Conservation (phyloP, 1,140 invertebrate genomes). For the Amphibalanus amphitrite region DNA sequence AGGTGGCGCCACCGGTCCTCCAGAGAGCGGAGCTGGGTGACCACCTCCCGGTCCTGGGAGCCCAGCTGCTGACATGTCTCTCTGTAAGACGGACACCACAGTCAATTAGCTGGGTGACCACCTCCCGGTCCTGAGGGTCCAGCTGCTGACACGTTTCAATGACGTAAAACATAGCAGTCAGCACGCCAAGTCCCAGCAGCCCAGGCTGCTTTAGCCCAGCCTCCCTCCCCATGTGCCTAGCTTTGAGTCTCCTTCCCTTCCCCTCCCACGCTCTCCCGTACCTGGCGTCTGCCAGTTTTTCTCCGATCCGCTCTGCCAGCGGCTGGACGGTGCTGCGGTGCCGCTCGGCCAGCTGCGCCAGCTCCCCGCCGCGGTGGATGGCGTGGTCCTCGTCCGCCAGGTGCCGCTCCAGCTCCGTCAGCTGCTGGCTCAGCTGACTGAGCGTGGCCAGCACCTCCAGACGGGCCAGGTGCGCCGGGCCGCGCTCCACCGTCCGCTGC, state of each 20-base stretch:
- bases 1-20: conserved; percentile 52
- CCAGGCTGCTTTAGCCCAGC: no score
- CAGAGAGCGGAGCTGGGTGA: conserved; percentile 51
- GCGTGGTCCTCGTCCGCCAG: conserved; percentile 67
- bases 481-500: background rate
- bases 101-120: conserved; percentile 42
- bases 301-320: conserved; percentile 10
- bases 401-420: conserved; percentile 78
- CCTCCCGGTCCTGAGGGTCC: conserved; percentile 47
- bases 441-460: conserved; percentile 67
- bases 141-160: conserved; percentile 30
- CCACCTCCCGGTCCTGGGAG: conserved; percentile 50
- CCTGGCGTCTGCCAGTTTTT: background rate
- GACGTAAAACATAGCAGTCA: no score
- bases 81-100: background rate
- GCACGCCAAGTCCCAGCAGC: no score
- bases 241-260: no score
- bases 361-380: conserved; percentile 65
- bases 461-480: conserved; percentile 7
- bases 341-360: conserved; percentile 51
- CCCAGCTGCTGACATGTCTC: conserved; percentile 31
- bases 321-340: conserved; percentile 30
- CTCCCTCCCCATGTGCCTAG: no score
- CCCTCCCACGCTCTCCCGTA: no score
- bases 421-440: conserved; percentile 52